Evolutionary conservation across 1,140 invertebrate species (phyloP), one percentile per base, ranked within the genome.

Genomic region (Leptinotarsa texana): DNA sequence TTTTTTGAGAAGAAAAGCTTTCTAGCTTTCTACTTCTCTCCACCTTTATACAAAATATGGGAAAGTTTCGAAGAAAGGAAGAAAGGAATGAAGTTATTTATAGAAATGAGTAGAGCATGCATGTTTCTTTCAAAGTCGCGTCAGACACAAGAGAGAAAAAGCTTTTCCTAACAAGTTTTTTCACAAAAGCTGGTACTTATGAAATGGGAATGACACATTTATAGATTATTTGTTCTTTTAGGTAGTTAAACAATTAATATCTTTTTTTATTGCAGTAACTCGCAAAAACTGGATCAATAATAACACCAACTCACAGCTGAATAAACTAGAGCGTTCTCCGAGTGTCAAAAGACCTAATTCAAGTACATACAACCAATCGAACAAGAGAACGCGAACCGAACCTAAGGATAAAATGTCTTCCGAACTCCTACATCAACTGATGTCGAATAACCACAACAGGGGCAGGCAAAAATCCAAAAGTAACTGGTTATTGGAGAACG

Each of bases 361-460:
- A 17, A 78, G 78, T 3, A 71, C 22, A 13, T 83, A 80, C 71
- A 76, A 82, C 24, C 69, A 80, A 13, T 81, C 77, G 27, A 83
- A 62, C 47, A 85, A 85, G 75, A 73, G 82, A 68, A 77, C 78
- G 18, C 81, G 79, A 75, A 82, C 74, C 67, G 83, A 84, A 77
- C 81, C 81, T 11, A 82, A 83, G 74, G 83, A 84, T 51, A 83
- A 84, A 76, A 81, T 85, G 78, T 83, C 83, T 15, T 85, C 83
- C 5, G 84, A 88, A 73, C 78, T 89, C 22, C 78, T 89, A 11
- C 88, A 89, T 63, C 87, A 89, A 71, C 75, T 89, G 22, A 88
- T 89, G 33, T 86, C 86, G 0, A 84, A 86, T 62, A 85, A 86
- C 63, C 76, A 82, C 5, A 80, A 84, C 22, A 82, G 84, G 49